A percentile compares a stretch with the other conserved stretches of the same genome.
Conservation (phyloP, 2,888 invertebrate species). For the Luperina testacea region DNA sequence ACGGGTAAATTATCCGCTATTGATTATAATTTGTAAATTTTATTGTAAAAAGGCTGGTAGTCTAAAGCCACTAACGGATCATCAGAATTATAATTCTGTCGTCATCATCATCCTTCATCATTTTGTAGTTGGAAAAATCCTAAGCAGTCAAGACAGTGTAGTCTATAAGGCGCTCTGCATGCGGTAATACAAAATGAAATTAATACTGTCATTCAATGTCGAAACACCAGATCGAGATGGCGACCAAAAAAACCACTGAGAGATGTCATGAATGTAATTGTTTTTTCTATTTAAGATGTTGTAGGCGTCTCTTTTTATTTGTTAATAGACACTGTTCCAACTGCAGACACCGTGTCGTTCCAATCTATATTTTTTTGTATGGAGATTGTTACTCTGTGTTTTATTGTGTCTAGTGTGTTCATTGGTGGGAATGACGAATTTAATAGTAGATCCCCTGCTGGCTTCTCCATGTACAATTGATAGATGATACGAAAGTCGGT, state of each 20-base stretch:
- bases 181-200: conserved; percentile 76
- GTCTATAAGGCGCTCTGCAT: conserved; percentile 53
- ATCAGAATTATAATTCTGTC: conserved; percentile 8
- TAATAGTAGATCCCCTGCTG: conserved; percentile 84
- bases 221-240: conserved; percentile 76
- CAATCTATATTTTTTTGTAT: background rate
- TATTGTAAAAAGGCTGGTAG: background rate
- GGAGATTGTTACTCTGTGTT: conserved; percentile 37
- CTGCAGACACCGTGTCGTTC: conserved; percentile 54
- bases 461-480: conserved; percentile 84
- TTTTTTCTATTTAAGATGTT: conserved; percentile 79
- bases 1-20: background rate
- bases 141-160: conserved; percentile 17
- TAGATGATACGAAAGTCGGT: conserved; percentile 82
- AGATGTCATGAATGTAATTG: conserved; percentile 82
- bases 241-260: conserved; percentile 71
- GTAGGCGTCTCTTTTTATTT: conserved; percentile 77
- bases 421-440: conserved; percentile 74
- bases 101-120: background rate
- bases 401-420: conserved; percentile 46
- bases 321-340: conserved; percentile 69
- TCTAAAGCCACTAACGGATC: background rate
- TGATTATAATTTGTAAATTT: background rate
- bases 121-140: conserved; percentile 4
- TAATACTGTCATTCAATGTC: conserved; percentile 82